Evolutionary conservation across 2,113 vertebrate genomes (phyloP).

Genomic region (Hyla sarda): DNA sequence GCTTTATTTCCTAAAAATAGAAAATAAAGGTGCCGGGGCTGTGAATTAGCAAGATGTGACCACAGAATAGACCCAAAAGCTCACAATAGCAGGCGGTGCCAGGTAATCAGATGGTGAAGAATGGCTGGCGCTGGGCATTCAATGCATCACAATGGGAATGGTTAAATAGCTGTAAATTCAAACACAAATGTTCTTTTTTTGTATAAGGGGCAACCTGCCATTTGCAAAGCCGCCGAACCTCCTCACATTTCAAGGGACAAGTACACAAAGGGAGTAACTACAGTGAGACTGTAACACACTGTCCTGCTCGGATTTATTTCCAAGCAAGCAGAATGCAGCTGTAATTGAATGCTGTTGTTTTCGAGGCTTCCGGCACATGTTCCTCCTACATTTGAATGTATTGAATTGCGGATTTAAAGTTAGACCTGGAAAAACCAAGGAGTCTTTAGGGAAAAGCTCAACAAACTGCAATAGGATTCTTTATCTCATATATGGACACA

Average conservation of each 20-base stretch:
- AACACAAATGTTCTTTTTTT: conserved; percentile 21
- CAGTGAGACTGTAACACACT: not conserved
- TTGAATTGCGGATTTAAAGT: not conserved
- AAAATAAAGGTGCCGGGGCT: not conserved
- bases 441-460: not conserved
- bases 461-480: not conserved
- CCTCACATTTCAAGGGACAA: not conserved
- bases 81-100: conserved; percentile 10
- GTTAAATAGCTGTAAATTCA: conserved; percentile 24
- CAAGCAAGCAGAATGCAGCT: conserved; percentile 11
- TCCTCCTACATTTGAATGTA: no score
- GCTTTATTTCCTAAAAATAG: conserved; percentile 14
- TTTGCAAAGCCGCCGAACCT: conserved; percentile 7
- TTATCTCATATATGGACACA: not conserved
- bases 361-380: not conserved
- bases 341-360: not conserved
- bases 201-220: conserved; percentile 20
- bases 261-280: conserved; percentile 8
- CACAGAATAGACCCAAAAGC: not conserved
- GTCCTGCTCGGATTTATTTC: not conserved
- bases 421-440: not conserved
- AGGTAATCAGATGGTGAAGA: conserved; percentile 33
- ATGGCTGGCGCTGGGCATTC: conserved; percentile 15
- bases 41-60: conserved; percentile 23
- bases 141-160: conserved; percentile 16